Evolutionary conservation across 2,113 vertebrate genomes (phyloP), one percentile per base, ranked within the genome.

Genomic region (Rafetus swinhoei): DNA sequence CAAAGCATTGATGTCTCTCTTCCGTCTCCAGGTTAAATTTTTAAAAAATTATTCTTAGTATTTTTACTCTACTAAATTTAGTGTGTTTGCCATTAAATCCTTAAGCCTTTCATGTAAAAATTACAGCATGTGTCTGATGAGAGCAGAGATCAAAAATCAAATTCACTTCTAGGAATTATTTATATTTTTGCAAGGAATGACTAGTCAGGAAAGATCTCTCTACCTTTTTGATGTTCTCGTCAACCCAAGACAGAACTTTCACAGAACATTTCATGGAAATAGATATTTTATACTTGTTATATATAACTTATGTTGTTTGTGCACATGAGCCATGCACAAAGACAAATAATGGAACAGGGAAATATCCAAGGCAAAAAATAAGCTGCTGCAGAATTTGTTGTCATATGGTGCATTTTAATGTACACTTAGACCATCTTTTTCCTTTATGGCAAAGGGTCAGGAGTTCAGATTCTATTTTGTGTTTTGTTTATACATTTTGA

Each of bases 301-400:
- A 7, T 4, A 56, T 16, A 90, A n/a, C 2, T 84, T 56, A 0
- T 22, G 16, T 77, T 8, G 0, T 52, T 39, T 15, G 13, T 74
- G 19, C 8, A 32, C 1, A 14, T 21, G 1, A 22, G 2, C 1
- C n/a, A 5, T 79, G 62, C 5, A n/a, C 0, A 57, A 81, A 13
- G 88, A 81, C 86, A 59, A 87, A 21, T n/a, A 72, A 6, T 24
- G 79, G n/a, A 7, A 57, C 3, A 57, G 7, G 87, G 24, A 55
- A 57, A 87, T 89, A 14, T 57, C 81, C 81, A 95, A 83, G 89
- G 54, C 15, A 24, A 13, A 81, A 0, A 50, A 2, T 55, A 83
- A 59, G 56, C 57, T 57, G 11, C 13, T 53, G 45, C 6, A 6
- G 55, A 90, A 74, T n/a, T 18, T 14, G 7, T 82, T 79, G 4